Evolutionary conservation across 2,113 vertebrate genomes (phyloP), one percentile per base, ranked within the genome.

Genomic region (Syngnathus typhle): DNA sequence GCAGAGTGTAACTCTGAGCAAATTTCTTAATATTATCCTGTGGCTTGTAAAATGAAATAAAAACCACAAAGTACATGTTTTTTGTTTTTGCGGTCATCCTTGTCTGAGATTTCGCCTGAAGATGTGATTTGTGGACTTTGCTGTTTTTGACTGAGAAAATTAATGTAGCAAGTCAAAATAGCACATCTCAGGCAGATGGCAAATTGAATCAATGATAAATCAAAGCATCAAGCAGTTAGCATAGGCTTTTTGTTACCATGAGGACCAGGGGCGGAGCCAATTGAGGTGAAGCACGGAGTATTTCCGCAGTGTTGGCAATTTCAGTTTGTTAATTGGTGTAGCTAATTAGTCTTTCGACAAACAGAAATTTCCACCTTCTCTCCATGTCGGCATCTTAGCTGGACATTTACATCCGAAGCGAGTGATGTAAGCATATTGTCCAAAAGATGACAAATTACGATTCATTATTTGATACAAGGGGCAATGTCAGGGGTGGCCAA

Each of bases 121-220:
- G 39, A 3, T 44, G 1, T 7, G 13, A 61, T 70, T 64, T 59
- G 41, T 52, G 68, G 67, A n/a, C 66, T 82, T 41, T n/a, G 18
- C 59, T 4, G 75, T 64, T 60, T 41, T 63, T 27, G n/a, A 76
- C 74, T 77, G 70, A 47, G 32, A 63, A 64, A 73, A 73, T 78
- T 81, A 55, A 44, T 71, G 78, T 67, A 75, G 73, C 73, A 74
- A 72, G 82, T 72, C 23, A 70, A 68, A 79, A 54, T 18, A 32
- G 13, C 12, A 3, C 27, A 58, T 16, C 6, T 58, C 55, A 18
- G 13, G 55, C 23, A 58, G 55, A 16, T 58, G 27, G 7, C 6
- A 2, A 58, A 36, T 32, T 32, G 36, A 15, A 56, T 56, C 27
- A 56, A 6, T 32, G 1, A 56, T 56, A 16, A 56, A 56, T 56